Conservation (phyloP, 2,888 invertebrate species). For the Drosophila niveifrons region DNA sequence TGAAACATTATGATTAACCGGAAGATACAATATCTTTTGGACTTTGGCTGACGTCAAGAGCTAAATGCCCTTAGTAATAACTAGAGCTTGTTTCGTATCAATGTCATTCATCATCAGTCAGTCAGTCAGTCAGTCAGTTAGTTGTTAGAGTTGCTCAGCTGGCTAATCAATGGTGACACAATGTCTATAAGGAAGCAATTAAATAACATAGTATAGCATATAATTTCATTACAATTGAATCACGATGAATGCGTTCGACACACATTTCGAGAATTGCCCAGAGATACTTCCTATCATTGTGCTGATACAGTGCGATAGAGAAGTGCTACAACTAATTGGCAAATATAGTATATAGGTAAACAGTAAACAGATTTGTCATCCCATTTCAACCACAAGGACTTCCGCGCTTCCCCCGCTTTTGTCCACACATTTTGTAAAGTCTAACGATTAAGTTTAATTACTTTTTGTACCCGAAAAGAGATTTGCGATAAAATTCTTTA, state of each 20-base stretch:
- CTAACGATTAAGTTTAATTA: no score
- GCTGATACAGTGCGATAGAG: constrained; percentile 43
- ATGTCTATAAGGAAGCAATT: constrained; percentile 70
- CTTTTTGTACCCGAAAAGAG: no score
- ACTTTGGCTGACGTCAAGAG: constrained; percentile 50
- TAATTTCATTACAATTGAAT: constrained; percentile 72
- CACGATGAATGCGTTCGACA: constrained; percentile 45
- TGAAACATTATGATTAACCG: constrained; percentile 35
- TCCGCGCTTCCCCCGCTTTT: constrained; percentile 3
- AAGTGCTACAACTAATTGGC: constrained; percentile 59
- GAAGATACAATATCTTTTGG: constrained; percentile 39
- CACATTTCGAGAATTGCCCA: constrained; percentile 44
- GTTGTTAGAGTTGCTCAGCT: constrained; percentile 4
- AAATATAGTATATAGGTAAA: constrained; percentile 34
- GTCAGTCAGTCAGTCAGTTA: constrained; percentile 9
- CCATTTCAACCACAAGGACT: constrained; percentile 6
- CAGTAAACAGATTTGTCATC: constrained; percentile 71
- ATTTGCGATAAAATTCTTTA: no score
- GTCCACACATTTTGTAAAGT: no score
- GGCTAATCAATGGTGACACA: constrained; percentile 66
- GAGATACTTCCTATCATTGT: constrained; percentile 25
- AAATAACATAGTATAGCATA: constrained; percentile 13
- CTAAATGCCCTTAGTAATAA: constrained; percentile 44
- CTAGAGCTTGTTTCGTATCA: constrained; percentile 26
- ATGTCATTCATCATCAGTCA: constrained; percentile 37